Evolutionary conservation across 2,113 vertebrate genomes (phyloP), one percentile per base, ranked within the genome.

Genomic region (Triplophysa dalaica): DNA sequence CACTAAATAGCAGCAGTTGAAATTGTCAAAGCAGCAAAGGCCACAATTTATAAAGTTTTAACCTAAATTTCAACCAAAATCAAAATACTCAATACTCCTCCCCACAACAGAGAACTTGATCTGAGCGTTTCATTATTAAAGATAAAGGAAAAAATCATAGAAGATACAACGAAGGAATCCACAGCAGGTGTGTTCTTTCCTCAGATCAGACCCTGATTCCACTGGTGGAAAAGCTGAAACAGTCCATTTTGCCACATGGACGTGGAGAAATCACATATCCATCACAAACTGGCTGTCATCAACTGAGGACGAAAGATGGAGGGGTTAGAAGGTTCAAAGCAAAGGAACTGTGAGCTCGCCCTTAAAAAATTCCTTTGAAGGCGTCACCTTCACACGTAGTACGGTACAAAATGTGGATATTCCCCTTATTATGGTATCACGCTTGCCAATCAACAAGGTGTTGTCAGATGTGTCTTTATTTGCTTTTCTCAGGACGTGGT

Each of bases 241-340:
- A 21, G 58, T 22, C n/a, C 24, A 33, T 56, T 65, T 77, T 29
- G 70, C 68, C 64, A 63, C 22, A 22, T 7, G 54, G 54, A 69
- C 66, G 41, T n/a, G 29, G 8, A 45, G 41, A 33, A 38, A 43
- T 84, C 76, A 87, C 7, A 87, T 86, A 70, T 87, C 86, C 68
- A 87, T 81, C 56, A 81, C 33, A 70, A 87, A 87, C 81, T 86
- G 84, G 66, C 45, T 77, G 68, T 86, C 86, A 38, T 86, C 84
- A 72, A 69, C 86, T 87, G 67, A 21, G 21, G 48, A 70, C 21
- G 13, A 67, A 21, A 48, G 14, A 68, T 38, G 16, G 63, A 50
- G 73, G 21, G 19, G 75, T 38, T 41, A 81, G 26, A 16, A 41
- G 41, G 69, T 58, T 83, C 17, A 81, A 21, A 65, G 60, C 0